phyloP scores from a whole-genome alignment of 1,140 invertebrate genomes.

The Pogonomyrmex barbatus region DNA sequence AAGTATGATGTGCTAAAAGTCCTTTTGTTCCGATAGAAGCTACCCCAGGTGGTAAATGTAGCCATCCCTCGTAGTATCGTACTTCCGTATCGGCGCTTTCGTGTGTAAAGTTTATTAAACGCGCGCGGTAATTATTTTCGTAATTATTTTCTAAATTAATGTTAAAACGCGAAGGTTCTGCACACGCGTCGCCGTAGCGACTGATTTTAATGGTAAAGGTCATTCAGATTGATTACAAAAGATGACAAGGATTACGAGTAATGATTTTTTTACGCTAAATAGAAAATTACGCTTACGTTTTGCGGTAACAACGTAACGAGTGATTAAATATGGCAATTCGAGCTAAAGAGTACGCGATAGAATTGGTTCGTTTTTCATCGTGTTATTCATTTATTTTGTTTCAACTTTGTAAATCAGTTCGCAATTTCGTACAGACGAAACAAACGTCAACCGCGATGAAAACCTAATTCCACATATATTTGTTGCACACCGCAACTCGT shows the following conservation, averaged over 20 bases:
- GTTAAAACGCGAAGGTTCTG: neutral
- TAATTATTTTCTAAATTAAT: slow-evolving; percentile 28
- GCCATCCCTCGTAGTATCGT: neutral
- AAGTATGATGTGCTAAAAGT: neutral
- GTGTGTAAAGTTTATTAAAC: neutral
- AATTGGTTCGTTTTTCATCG: neutral
- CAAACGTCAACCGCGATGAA: neutral
- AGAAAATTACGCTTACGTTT: neutral
- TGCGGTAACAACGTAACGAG: neutral
- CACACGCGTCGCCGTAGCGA: neutral
- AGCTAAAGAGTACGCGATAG: neutral
- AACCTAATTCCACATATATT: neutral
- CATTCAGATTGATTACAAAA: neutral
- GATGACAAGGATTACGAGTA: neutral
- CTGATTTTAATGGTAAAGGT: slow-evolving; percentile 30
- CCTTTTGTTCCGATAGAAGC: neutral
- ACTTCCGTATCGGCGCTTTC: neutral
- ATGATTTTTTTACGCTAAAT: slow-evolving; percentile 10
- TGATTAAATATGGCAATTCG: neutral
- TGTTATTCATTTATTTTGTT: slow-evolving; percentile 1
- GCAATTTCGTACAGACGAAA: neutral
- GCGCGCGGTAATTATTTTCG: neutral
- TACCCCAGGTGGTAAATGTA: neutral
- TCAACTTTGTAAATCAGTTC: neutral
- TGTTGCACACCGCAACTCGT: too few species aligned